Evolutionary conservation across 2,888 invertebrate species (phyloP).

Genomic region (Tuberolachnus salignus): DNA sequence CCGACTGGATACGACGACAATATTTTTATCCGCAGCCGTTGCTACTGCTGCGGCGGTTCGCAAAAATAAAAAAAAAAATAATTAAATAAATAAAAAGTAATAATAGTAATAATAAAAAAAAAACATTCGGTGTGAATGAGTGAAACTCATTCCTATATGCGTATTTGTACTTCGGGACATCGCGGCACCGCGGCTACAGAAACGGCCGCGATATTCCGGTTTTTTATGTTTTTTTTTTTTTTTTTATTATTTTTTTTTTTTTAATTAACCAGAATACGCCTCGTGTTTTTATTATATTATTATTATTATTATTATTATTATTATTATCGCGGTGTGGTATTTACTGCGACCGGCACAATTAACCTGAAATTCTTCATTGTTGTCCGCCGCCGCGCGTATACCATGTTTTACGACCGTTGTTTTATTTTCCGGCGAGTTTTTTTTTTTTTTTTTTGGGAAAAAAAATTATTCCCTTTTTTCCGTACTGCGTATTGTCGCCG

Average conservation of each 20-base stretch:
- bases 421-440: slow-evolving; percentile 28
- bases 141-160: not conserved
- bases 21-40: not conserved
- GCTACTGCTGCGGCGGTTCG: not conserved
- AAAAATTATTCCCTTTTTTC: slow-evolving; percentile 25
- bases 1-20: slow-evolving; percentile 5
- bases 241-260: slow-evolving; percentile 3
- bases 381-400: not conserved
- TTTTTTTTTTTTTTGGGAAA: slow-evolving; percentile 22
- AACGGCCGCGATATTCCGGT: slow-evolving; percentile 36
- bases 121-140: slow-evolving; percentile 45
- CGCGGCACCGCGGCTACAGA: not conserved
- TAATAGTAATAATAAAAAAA: not conserved
- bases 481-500: not conserved
- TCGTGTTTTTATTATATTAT: slow-evolving; percentile 24
- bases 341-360: slow-evolving; percentile 31
- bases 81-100: no score
- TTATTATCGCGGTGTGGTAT: slow-evolving; percentile 8
- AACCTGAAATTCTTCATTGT: slow-evolving; percentile 51
- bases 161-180: not conserved
- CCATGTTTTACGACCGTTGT: slow-evolving; percentile 45
- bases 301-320: not conserved
- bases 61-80: no score
- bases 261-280: slow-evolving; percentile 53
- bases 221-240: slow-evolving; percentile 25